phyloP scores from a whole-genome alignment of 2,888 invertebrate genomes.

The Willowsia nigromaculata region DNA sequence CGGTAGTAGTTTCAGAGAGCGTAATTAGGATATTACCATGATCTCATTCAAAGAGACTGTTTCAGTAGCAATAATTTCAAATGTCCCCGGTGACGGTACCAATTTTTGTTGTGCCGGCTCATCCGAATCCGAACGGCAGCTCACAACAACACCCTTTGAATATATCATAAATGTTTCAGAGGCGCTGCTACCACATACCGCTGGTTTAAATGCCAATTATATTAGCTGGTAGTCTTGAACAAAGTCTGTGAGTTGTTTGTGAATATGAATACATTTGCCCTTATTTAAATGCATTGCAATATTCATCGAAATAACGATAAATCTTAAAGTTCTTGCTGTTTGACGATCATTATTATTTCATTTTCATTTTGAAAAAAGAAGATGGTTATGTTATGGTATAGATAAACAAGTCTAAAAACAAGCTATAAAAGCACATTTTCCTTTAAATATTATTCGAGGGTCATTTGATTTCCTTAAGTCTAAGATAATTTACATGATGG shows the following conservation, averaged over 20 bases:
- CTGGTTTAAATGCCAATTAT: neutral
- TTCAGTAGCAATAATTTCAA: constrained; percentile 56
- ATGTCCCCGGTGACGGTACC: constrained; percentile 8
- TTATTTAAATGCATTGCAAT: constrained; percentile 41
- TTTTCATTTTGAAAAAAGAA: constrained; percentile 26
- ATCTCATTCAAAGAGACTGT: constrained; percentile 39
- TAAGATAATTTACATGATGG: constrained; percentile 34
- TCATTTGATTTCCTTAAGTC: constrained; percentile 49
- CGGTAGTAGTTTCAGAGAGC: constrained; percentile 44
- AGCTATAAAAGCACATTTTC: constrained; percentile 29
- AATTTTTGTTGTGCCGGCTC: constrained; percentile 7
- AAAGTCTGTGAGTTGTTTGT: neutral
- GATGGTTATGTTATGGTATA: neutral
- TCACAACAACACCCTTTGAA: neutral
- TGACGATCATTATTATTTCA: neutral
- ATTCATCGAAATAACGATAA: constrained; percentile 37
- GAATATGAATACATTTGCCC: neutral
- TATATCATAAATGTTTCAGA: neutral
- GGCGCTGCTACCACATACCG: neutral
- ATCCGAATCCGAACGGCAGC: neutral
- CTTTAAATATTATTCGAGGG: constrained; percentile 4
- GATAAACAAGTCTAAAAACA: constrained; percentile 16
- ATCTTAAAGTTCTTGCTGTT: neutral
- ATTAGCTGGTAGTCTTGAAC: no score
- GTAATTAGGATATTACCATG: constrained; percentile 63